A percentile compares a stretch with the other conserved stretches of the same genome.
phyloP scores from a whole-genome alignment of 2,888 invertebrate species.

The Drosophila antonietae region DNA sequence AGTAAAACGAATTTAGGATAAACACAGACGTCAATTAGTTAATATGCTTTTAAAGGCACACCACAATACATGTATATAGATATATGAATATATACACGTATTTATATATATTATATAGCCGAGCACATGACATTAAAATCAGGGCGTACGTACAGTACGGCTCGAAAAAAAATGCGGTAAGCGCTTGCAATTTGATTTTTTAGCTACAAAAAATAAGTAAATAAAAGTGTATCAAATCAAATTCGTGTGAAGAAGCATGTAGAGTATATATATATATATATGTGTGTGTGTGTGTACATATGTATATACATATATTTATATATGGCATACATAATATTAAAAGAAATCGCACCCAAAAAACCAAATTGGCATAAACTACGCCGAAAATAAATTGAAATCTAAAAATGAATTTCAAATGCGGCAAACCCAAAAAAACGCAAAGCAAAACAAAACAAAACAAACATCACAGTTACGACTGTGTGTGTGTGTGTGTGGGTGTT shows the following conservation, averaged over 20 bases:
- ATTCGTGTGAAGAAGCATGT: slow-evolving; percentile 57
- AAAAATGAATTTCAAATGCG: slow-evolving; percentile 77
- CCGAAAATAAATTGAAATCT: slow-evolving; percentile 78
- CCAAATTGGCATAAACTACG: slow-evolving; percentile 78
- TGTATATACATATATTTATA: slow-evolving; percentile 24
- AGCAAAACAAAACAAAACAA: slow-evolving; percentile 61
- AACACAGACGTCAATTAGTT: slow-evolving; percentile 76
- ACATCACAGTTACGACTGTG: slow-evolving; percentile 21
- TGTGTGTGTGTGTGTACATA: slow-evolving; percentile 4
- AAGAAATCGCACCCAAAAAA: slow-evolving; percentile 74
- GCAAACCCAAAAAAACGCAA: slow-evolving; percentile 48
- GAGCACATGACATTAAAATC: slow-evolving; percentile 36
- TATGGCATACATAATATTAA: slow-evolving; percentile 74
- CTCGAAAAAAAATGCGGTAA: slow-evolving; percentile 13
- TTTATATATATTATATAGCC: slow-evolving; percentile 1
- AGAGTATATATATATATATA: neutral
- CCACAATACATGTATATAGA: slow-evolving; percentile 2
- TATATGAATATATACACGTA: neutral
- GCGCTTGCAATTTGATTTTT: slow-evolving; percentile 45
- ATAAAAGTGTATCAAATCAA: slow-evolving; percentile 59
- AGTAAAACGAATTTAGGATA: slow-evolving; percentile 42
- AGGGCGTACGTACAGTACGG: slow-evolving; percentile 55
- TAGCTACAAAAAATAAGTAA: slow-evolving; percentile 46
- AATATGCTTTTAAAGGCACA: slow-evolving; percentile 56
- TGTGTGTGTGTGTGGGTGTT: neutral